Evolutionary conservation across 2,888 invertebrate species (phyloP).

Genomic region (Cabera pusaria): DNA sequence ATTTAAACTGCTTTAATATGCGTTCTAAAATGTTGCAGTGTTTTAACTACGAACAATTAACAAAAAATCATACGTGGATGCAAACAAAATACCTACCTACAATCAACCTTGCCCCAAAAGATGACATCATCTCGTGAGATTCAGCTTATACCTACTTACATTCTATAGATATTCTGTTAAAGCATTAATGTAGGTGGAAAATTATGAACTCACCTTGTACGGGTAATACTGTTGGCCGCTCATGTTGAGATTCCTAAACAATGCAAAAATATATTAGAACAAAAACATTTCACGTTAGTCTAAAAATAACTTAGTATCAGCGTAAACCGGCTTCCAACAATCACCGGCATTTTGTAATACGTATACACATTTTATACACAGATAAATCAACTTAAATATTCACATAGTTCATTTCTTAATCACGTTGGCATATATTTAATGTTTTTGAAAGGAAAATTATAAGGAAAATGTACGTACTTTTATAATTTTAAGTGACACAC

Average conservation of each 20-base stretch:
- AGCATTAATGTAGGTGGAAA: constrained; percentile 51
- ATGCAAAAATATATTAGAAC: constrained; percentile 49
- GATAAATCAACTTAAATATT: constrained; percentile 9
- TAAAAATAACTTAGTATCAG: constrained; percentile 64
- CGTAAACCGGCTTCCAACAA: constrained; percentile 52
- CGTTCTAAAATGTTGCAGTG: too few species aligned
- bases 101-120: constrained; percentile 49
- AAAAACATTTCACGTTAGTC: constrained; percentile 44
- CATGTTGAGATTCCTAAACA: constrained; percentile 83
- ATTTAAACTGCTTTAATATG: too few species aligned
- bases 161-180: constrained; percentile 27
- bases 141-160: too few species aligned
- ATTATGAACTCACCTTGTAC: constrained; percentile 93
- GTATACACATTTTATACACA: constrained; percentile 10
- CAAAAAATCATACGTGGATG: constrained; percentile 32
- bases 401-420: constrained; percentile 24
- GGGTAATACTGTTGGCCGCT: constrained; percentile 93
- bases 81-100: constrained; percentile 11
- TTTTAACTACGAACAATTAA: constrained; percentile 8
- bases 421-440: constrained; percentile 6
- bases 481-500: constrained; percentile 62
- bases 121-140: constrained; percentile 77
- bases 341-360: constrained; percentile 35
- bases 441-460: constrained; percentile 16
- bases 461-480: constrained; percentile 59